A percentile compares a stretch with the other conserved stretches of the same genome.
These are phyloP conservation scores for Anas flavirostris DNA, from an alignment of 2,797 vertebrate genomes.

Conservation along the genomic window DNA sequence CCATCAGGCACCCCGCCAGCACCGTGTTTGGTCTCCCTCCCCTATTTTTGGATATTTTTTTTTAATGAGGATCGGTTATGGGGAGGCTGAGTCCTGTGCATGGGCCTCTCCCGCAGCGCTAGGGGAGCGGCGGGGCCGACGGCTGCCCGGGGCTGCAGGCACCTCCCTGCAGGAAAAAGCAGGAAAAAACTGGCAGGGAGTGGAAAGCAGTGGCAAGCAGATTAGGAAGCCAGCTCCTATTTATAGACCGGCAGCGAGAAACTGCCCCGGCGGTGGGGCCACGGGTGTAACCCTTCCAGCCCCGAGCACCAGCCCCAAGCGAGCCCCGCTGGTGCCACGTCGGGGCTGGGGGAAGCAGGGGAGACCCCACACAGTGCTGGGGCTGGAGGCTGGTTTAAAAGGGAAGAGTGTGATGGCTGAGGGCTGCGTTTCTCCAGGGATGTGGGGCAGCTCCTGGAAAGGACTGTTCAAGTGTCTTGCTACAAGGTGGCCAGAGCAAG, in stretches of 20 bases:
- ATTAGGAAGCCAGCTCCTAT: slow-evolving; percentile 75
- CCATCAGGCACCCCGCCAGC: neutral
- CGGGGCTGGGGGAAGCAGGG: neutral
- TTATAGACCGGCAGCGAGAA: slow-evolving; percentile 61
- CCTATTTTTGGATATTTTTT: neutral
- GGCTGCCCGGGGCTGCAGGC: slow-evolving; percentile 7
- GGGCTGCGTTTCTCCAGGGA: neutral
- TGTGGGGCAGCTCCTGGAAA: neutral
- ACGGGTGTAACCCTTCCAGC: slow-evolving; percentile 39
- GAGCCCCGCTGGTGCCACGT: fast-evolving
- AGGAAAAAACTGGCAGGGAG: slow-evolving; percentile 75
- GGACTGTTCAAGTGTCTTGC: neutral
- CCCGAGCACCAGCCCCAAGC: neutral
- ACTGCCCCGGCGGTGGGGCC: slow-evolving; percentile 39
- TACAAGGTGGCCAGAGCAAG: neutral
- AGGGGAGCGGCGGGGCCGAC: neutral
- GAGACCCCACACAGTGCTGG: neutral
- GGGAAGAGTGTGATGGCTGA: neutral
- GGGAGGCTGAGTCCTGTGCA: neutral
- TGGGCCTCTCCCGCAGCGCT: neutral
- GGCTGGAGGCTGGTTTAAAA: neutral
- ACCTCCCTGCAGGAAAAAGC: slow-evolving; percentile 66
- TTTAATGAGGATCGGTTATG: neutral
- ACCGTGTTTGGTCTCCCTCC: neutral
- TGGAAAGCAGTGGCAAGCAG: slow-evolving; percentile 63